These are phyloP conservation scores for Hirundo rustica DNA, from an alignment of 2,797 vertebrate genomes.

Conservation along the genomic window DNA sequence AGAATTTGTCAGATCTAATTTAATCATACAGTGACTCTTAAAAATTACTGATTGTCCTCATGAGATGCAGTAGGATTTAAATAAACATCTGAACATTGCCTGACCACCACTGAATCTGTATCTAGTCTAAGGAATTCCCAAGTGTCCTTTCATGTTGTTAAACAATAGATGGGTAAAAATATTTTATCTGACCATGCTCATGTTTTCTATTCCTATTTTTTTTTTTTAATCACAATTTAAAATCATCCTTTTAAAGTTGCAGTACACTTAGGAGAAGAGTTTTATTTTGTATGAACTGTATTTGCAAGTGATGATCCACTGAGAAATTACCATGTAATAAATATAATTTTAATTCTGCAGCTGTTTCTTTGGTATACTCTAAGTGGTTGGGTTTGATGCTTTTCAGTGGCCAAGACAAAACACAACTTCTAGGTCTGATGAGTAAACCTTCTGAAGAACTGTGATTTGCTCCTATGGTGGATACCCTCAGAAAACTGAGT, in stretches of 20 bases:
- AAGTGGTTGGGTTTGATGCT: neutral
- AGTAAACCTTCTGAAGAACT: neutral
- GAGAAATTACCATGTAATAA: neutral
- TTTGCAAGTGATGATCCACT: neutral
- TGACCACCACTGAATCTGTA: neutral
- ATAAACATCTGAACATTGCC: neutral
- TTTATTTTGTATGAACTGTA: neutral
- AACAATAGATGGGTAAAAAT: neutral
- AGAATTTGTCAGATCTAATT: conserved; percentile 17
- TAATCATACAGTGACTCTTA: neutral
- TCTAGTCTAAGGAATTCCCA: neutral
- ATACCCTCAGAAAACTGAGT: neutral
- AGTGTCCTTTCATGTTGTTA: neutral
- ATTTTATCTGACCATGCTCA: neutral
- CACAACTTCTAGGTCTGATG: neutral
- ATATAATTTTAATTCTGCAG: neutral
- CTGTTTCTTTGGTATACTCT: neutral
- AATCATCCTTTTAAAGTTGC: neutral
- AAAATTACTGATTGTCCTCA: neutral
- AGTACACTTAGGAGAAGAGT: neutral
- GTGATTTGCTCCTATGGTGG: neutral
- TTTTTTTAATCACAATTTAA: neutral
- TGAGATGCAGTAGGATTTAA: neutral
- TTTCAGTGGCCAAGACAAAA: neutral
- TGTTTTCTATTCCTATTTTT: neutral